A percentile compares a stretch with the other conserved stretches of the same genome.
These are phyloP conservation scores for Drosophila mettleri DNA, from an alignment of 2,888 invertebrate species.

Conservation along the genomic window DNA sequence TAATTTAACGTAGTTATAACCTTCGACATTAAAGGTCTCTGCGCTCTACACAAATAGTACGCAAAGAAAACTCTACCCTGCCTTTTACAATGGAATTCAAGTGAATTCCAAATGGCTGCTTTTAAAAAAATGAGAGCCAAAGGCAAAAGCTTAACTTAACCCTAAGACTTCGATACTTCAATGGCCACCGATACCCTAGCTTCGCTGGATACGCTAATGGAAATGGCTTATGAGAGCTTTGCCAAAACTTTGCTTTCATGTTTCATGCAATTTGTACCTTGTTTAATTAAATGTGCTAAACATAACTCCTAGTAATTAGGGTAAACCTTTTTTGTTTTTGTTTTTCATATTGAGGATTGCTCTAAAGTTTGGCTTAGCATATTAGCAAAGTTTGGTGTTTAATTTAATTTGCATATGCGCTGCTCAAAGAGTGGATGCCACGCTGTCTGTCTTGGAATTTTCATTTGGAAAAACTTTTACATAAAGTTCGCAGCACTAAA, in stretches of 20 bases:
- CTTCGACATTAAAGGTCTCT: too few species aligned
- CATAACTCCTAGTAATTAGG: slow-evolving; percentile 24
- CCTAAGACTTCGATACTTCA: neutral
- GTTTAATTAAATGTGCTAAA: slow-evolving; percentile 61
- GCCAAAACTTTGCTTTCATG: slow-evolving; percentile 34
- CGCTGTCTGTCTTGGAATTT: slow-evolving; percentile 54
- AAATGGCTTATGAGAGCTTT: slow-evolving; percentile 7
- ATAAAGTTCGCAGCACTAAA: slow-evolving; percentile 11
- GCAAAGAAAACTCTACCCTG: too few species aligned
- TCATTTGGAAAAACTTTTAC: slow-evolving; percentile 40
- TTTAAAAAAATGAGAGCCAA: neutral
- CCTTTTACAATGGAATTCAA: too few species aligned
- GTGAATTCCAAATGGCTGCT: neutral
- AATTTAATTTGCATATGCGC: slow-evolving; percentile 67
- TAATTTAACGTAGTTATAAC: too few species aligned
- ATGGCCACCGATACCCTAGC: neutral
- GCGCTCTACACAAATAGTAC: too few species aligned
- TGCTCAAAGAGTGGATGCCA: slow-evolving; percentile 35
- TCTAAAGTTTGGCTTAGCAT: slow-evolving; percentile 63
- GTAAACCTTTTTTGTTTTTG: neutral
- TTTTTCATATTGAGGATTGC: slow-evolving; percentile 15
- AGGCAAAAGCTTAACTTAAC: neutral
- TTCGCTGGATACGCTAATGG: neutral
- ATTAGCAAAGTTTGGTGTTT: slow-evolving; percentile 74
- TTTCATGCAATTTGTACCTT: slow-evolving; percentile 54